Conservation (phyloP, 1,140 invertebrate species). For the Heliconius eleuchia region DNA sequence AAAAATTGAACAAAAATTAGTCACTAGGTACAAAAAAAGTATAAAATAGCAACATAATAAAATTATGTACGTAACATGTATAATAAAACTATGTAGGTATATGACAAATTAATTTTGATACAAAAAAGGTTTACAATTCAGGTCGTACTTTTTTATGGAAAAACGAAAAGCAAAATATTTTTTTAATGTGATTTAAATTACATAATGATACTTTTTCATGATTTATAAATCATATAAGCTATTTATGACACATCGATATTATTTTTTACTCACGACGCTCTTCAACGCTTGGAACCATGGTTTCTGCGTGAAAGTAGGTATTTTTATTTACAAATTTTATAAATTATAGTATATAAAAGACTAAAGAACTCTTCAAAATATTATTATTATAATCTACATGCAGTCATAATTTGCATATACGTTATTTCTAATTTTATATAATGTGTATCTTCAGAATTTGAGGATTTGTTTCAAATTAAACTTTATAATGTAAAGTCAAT, state of each 20-base stretch:
- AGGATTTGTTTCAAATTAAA: not conserved
- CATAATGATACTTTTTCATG: too few relatives aligned
- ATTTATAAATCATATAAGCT: not conserved
- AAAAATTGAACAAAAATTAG: slow-evolving; percentile 40
- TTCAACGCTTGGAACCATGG: slow-evolving; percentile 73
- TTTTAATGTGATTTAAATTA: not conserved
- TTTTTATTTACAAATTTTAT: not conserved
- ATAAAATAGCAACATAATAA: not conserved
- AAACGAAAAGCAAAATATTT: not conserved
- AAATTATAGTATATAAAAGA: too few relatives aligned
- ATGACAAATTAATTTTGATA: not conserved
- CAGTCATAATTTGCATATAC: too few relatives aligned
- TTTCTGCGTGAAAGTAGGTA: slow-evolving; percentile 53
- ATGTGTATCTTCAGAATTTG: not conserved
- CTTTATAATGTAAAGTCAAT: not conserved
- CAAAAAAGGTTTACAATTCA: not conserved
- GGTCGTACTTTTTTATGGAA: not conserved
- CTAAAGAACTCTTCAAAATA: too few relatives aligned
- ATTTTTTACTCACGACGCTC: slow-evolving; percentile 64
- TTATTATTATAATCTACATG: too few relatives aligned
- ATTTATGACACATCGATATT: slow-evolving; percentile 13
- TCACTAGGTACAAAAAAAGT: not conserved
- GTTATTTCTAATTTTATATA: too few relatives aligned
- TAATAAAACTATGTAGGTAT: not conserved
- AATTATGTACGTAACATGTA: not conserved